A percentile compares a stretch with the other conserved stretches of the same genome.
Evolutionary conservation across 2,113 vertebrate genomes (phyloP).

Genomic region (Ptychochromis oligacanthus): DNA sequence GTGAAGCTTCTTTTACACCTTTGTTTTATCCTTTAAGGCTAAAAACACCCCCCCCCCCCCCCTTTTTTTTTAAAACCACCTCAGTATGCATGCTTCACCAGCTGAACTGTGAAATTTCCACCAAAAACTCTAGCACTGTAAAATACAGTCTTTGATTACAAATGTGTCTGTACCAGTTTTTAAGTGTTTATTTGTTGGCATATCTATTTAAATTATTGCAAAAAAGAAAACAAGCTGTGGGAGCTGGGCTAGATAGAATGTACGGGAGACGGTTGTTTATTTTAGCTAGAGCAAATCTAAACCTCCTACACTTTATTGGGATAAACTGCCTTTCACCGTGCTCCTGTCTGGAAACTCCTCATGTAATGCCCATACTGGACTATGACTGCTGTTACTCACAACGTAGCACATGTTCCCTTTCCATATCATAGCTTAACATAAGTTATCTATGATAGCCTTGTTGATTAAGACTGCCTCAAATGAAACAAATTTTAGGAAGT

Average conservation of each 20-base stretch:
- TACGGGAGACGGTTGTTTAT: conserved; percentile 6
- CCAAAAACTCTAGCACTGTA: neutral
- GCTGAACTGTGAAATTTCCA: neutral
- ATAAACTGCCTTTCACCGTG: conserved; percentile 3
- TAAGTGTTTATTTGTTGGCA: neutral
- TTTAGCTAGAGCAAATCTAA: conserved; percentile 3
- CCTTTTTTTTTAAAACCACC: neutral
- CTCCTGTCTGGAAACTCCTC: conserved; percentile 11
- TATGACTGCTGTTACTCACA: neutral
- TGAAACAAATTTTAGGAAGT: neutral
- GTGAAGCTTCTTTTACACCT: neutral
- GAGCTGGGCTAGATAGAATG: neutral
- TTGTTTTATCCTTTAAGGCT: neutral
- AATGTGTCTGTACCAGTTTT: neutral
- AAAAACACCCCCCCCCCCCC: neutral
- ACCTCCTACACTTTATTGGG: neutral
- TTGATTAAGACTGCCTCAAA: neutral
- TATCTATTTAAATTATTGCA: neutral
- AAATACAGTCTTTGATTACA: conserved; percentile 1
- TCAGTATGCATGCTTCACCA: neutral
- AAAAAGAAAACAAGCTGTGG: neutral
- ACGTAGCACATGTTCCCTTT: neutral
- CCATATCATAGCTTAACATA: neutral
- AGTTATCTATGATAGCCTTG: neutral
- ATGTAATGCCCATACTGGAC: neutral